Evolutionary conservation across 2,113 vertebrate species (phyloP).

Genomic region (Syrrhaptes paradoxus): DNA sequence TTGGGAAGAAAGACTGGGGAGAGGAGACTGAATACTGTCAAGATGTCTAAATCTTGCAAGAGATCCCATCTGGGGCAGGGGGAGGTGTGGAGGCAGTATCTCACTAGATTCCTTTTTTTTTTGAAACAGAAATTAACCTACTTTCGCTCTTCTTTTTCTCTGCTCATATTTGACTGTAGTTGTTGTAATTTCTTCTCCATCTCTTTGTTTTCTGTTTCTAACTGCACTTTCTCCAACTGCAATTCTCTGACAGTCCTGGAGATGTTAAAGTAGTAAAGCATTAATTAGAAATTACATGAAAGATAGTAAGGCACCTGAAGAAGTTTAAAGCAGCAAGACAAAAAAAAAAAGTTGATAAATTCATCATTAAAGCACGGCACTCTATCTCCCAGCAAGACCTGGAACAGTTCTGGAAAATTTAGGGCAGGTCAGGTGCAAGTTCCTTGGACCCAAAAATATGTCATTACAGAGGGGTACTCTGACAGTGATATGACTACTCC

Average conservation of each 20-base stretch:
- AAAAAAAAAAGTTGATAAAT: neutral
- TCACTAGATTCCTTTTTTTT: neutral
- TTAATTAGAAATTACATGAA: neutral
- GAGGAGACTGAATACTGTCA: neutral
- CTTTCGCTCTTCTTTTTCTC: slow-evolving; percentile 86
- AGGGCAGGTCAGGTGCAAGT: neutral
- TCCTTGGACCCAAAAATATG: neutral
- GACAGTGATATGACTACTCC: neutral
- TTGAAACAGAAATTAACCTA: slow-evolving; percentile 68
- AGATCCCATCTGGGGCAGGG: neutral
- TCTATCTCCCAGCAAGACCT: neutral
- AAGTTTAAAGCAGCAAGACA: neutral
- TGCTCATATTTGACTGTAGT: slow-evolving; percentile 81
- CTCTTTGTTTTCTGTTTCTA: slow-evolving; percentile 82
- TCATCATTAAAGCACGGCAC: neutral
- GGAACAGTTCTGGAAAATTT: neutral
- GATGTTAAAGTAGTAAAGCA: neutral
- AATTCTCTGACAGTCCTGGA: slow-evolving; percentile 83
- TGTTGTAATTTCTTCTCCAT: slow-evolving; percentile 85
- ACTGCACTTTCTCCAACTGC: slow-evolving; percentile 77
- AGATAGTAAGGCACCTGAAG: neutral
- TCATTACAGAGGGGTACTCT: neutral
- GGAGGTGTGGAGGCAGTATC: neutral
- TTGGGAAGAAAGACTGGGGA: neutral
- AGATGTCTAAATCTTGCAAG: neutral